Evolutionary conservation across 2,113 vertebrate species (phyloP), one percentile per base, ranked within the genome.

Genomic region (Trematomus loennbergii): DNA sequence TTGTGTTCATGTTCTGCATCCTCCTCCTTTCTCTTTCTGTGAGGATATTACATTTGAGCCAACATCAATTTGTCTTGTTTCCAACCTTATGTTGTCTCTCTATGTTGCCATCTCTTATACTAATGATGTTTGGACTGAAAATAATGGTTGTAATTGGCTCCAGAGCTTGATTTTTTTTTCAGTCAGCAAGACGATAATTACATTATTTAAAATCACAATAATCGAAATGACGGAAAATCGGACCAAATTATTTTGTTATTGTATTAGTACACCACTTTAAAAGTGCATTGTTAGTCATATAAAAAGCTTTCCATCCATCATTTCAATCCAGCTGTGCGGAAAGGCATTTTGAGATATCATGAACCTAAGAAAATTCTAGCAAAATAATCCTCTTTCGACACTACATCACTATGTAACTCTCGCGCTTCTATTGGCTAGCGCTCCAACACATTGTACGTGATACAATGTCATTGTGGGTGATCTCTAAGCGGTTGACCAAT

Each of bases 121-220:
- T 88, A 83, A 77, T 83, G 58, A 20, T 78, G 70, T 62, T 58
- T 62, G 46, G 10, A 60, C 50, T 48, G 17, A 58, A 45, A 76
- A 59, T 57, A 57, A 67, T n/a, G 40, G 11, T 65, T 62, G 16
- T 54, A 54, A 66, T 69, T 70, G 29, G 29, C 29, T 29, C 29
- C 29, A 29, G 29, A 29, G 29, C 29, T 29, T 8, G 0, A 1
- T 55, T 57, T 58, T 33, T 36, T 36, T 25, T 25, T 25, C 25
- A 25, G 25, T 25, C 25, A 25, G 25, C 25, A 48, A 73, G 3
- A 59, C 25, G 25, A 50, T 0, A 20, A 12, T 46, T 20, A 10
- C 9, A 70, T 62, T 22, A 53, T 54, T 22, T 67, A 59, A 52
- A 36, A 36, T 49, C 59, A 20, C 0, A 12, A 2, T 58, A 7